Percentiles rank a stretch among this genome's conserved stretches.
phyloP scores from a whole-genome alignment of 2,113 vertebrate genomes.

The Sigmodon hispidus region DNA sequence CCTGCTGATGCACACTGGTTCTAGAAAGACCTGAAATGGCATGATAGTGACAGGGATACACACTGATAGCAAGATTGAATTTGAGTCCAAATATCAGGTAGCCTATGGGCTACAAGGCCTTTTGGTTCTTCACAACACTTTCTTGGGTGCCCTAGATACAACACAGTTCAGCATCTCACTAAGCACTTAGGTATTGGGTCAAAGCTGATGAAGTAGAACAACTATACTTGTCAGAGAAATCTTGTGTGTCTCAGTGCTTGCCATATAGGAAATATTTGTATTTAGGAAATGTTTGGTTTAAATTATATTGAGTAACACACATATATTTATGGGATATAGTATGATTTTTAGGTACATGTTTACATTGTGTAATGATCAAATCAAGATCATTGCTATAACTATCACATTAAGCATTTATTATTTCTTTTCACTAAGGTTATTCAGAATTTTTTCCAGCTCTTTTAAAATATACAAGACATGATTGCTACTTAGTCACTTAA shows the following conservation, averaged over 20 bases:
- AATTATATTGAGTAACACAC: not conserved
- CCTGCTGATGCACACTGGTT: not conserved
- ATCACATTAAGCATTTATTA: not conserved
- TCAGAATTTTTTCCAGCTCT: not conserved
- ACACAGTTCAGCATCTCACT: not conserved
- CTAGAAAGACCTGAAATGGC: not conserved
- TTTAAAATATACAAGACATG: not conserved
- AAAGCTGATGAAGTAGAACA: slow-evolving; percentile 27
- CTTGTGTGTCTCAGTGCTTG: not conserved
- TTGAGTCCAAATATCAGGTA: slow-evolving; percentile 3
- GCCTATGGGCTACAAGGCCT: not conserved
- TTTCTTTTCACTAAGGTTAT: not conserved
- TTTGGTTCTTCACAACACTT: not conserved
- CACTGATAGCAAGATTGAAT: not conserved
- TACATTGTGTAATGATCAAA: not conserved
- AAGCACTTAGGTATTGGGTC: not conserved
- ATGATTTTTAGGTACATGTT: not conserved
- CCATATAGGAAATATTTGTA: not conserved
- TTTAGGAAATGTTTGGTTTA: slow-evolving; percentile 7
- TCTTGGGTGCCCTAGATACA: not conserved
- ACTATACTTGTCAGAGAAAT: not conserved
- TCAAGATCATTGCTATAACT: not conserved
- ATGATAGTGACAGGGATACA: slow-evolving; percentile 21
- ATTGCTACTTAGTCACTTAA: not conserved
- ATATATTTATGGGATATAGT: not conserved